A percentile compares a stretch with the other conserved stretches of the same genome.
Conservation (phyloP, 2,113 vertebrate species). For the Tragelaphus scriptus region DNA sequence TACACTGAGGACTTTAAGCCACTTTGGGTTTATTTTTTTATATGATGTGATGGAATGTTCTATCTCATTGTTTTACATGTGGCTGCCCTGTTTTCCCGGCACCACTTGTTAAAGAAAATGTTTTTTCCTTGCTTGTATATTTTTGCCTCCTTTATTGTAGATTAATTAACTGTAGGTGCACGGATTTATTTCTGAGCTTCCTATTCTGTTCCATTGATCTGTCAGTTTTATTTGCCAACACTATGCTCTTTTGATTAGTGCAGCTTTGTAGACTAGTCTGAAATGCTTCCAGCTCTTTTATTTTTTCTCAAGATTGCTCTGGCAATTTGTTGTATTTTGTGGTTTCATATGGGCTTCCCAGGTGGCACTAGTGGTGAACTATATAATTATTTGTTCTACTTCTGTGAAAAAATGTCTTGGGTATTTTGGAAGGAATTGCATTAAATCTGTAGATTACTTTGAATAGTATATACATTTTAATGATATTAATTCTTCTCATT, state of each 20-base stretch:
- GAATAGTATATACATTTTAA: background rate
- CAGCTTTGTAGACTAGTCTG: background rate
- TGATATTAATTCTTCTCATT: background rate
- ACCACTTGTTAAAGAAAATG: background rate
- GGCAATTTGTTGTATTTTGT: background rate
- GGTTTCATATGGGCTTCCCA: background rate
- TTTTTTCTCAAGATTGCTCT: background rate
- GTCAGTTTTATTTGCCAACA: background rate
- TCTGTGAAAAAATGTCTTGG: background rate
- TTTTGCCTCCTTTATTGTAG: background rate
- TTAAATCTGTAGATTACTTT: background rate
- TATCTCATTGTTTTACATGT: background rate
- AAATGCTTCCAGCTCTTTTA: background rate
- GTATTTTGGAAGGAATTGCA: background rate
- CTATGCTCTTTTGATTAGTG: background rate
- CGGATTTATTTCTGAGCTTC: background rate
- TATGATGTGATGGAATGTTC: background rate
- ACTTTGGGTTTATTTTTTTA: background rate
- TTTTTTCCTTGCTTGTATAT: background rate
- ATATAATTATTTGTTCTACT: background rate
- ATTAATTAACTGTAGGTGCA: background rate
- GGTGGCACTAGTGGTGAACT: background rate
- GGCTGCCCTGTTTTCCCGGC: rapidly evolving
- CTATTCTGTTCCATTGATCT: background rate
- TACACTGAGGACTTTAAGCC: background rate